Evolutionary conservation across 1,140 invertebrate genomes (phyloP).

Genomic region (Littorina saxatilis): DNA sequence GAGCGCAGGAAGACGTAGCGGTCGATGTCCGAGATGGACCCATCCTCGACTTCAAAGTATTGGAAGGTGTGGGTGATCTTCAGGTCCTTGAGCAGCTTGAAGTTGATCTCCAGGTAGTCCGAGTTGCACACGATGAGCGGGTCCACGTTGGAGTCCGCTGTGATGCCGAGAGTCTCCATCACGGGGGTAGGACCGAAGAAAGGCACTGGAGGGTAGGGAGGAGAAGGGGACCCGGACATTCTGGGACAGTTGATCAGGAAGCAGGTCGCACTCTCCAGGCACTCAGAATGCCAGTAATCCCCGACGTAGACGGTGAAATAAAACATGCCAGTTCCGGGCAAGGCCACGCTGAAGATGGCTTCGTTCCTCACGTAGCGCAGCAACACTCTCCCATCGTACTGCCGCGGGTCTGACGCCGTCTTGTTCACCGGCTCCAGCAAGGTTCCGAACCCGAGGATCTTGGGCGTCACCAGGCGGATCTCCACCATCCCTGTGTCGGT

Average conservation of each 20-base stretch:
- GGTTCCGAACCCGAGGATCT: slow-evolving; percentile 68
- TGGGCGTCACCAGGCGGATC: slow-evolving; percentile 65
- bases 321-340: slow-evolving; percentile 68
- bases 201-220: slow-evolving; percentile 68
- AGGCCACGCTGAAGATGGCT: slow-evolving; percentile 69
- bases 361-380: slow-evolving; percentile 69
- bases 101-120: slow-evolving; percentile 66
- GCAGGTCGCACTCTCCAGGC: slow-evolving; percentile 71
- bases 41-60: slow-evolving; percentile 68
- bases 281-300: slow-evolving; percentile 71
- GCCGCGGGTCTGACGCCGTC: slow-evolving; percentile 53
- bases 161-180: slow-evolving; percentile 66
- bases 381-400: slow-evolving; percentile 65
- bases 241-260: slow-evolving; percentile 69
- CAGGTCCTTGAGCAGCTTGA: slow-evolving; percentile 64
- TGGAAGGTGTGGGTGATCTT: slow-evolving; percentile 72
- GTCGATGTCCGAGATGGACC: slow-evolving; percentile 69
- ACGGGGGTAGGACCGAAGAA: slow-evolving; percentile 72
- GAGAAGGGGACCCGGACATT: slow-evolving; percentile 56
- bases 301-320: slow-evolving; percentile 72
- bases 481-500: slow-evolving; percentile 71
- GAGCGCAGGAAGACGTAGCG: slow-evolving; percentile 70
- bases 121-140: slow-evolving; percentile 68
- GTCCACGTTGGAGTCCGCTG: slow-evolving; percentile 63
- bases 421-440: slow-evolving; percentile 67